phyloP scores from a whole-genome alignment of 2,797 vertebrate species.

The Coendou prehensilis region DNA sequence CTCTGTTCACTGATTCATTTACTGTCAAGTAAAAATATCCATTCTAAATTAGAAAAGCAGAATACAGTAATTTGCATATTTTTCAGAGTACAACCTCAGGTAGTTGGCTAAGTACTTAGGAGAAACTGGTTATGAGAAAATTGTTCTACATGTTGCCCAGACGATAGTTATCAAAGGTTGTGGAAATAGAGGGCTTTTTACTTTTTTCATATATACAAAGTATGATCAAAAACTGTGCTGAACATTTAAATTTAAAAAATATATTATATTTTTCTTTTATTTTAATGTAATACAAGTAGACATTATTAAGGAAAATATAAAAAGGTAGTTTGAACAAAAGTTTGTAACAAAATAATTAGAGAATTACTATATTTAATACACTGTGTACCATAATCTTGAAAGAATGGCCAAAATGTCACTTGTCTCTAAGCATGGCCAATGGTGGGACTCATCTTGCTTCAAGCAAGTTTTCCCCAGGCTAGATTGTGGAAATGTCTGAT shows the following conservation, averaged over 20 bases:
- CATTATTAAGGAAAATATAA: neutral
- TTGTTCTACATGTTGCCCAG: neutral
- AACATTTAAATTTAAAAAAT: neutral
- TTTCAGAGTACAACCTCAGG: neutral
- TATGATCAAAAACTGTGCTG: neutral
- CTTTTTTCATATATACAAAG: neutral
- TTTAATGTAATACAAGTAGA: neutral
- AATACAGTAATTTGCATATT: neutral
- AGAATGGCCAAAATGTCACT: neutral
- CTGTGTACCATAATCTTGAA: neutral
- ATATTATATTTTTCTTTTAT: neutral
- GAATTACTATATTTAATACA: neutral
- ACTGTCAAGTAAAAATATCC: slow-evolving; percentile 8
- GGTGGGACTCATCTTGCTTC: neutral
- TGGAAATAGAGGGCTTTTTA: neutral
- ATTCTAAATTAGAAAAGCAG: neutral
- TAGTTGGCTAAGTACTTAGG: slow-evolving; percentile 36
- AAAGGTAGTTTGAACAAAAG: neutral
- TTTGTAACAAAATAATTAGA: neutral
- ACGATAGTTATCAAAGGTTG: neutral
- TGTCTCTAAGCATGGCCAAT: neutral
- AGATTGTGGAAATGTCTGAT: neutral
- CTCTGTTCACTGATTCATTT: neutral
- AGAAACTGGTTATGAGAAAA: slow-evolving; percentile 23
- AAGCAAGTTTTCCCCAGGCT: neutral